phyloP scores from a whole-genome alignment of 2,888 invertebrate species.

The Scrobipalpa costella region DNA sequence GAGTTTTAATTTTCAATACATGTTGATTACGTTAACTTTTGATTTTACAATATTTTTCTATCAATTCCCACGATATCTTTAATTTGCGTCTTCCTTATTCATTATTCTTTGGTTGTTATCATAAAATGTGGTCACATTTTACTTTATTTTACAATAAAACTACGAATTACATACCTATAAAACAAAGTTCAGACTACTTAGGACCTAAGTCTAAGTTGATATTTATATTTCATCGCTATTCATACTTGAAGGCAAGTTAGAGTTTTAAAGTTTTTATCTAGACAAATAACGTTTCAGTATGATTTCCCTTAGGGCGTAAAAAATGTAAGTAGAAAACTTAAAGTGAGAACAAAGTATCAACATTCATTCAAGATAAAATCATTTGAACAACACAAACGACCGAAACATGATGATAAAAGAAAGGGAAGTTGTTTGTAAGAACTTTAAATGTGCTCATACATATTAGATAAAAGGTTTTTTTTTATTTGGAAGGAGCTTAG shows the following conservation, averaged over 20 bases:
- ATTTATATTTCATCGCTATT: too few species aligned
- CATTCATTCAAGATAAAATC: slow-evolving; percentile 29
- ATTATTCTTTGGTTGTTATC: too few species aligned
- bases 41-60: too few species aligned
- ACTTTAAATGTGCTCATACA: background rate
- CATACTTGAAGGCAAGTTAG: background rate
- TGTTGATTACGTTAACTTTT: too few species aligned
- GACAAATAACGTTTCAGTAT: slow-evolving; percentile 2
- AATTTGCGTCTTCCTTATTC: too few species aligned
- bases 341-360: slow-evolving; percentile 22
- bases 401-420: slow-evolving; percentile 16
- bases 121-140: too few species aligned
- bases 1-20: too few species aligned
- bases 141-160: too few species aligned
- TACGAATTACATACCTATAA: too few species aligned
- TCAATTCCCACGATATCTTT: too few species aligned
- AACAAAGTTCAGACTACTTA: too few species aligned
- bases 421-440: slow-evolving; percentile 9
- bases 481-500: background rate
- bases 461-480: background rate
- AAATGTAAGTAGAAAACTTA: slow-evolving; percentile 17
- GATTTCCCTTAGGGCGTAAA: slow-evolving; percentile 11
- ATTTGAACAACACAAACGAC: slow-evolving; percentile 28
- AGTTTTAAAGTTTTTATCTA: background rate
- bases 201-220: too few species aligned